Conservation (phyloP, 2,797 vertebrate species). For the Tachyglossus aculeatus region DNA sequence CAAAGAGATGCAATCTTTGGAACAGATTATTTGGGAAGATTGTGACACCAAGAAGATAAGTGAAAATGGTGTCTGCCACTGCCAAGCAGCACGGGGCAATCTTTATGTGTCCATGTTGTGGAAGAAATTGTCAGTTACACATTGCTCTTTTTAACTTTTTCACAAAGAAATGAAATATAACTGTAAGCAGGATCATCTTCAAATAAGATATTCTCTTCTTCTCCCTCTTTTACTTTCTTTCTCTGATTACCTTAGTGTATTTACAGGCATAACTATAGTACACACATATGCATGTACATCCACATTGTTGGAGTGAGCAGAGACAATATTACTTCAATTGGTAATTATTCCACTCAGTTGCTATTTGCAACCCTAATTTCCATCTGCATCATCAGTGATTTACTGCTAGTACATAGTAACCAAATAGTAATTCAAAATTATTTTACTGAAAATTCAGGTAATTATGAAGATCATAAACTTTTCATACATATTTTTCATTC, state of each 20-base stretch:
- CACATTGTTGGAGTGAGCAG: constrained; percentile 22
- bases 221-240: background rate
- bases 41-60: too few relatives aligned
- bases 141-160: too few relatives aligned
- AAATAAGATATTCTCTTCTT: background rate
- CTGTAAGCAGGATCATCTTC: too few relatives aligned
- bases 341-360: background rate
- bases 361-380: background rate
- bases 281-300: background rate
- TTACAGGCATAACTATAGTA: background rate
- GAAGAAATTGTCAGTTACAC: too few relatives aligned
- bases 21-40: too few relatives aligned
- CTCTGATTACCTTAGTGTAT: background rate
- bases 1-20: too few relatives aligned
- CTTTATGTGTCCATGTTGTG: too few relatives aligned
- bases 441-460: constrained; percentile 18
- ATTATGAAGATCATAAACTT: constrained; percentile 21
- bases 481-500: constrained; percentile 7
- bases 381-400: constrained; percentile 5
- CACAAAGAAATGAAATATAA: too few relatives aligned
- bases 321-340: background rate
- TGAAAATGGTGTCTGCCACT: too few relatives aligned
- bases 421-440: constrained; percentile 9
- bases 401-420: background rate
- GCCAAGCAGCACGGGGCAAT: too few relatives aligned